Percentiles rank a stretch among this genome's conserved stretches.
phyloP scores from a whole-genome alignment of 2,113 vertebrate species.

The Otocyon megalotis region DNA sequence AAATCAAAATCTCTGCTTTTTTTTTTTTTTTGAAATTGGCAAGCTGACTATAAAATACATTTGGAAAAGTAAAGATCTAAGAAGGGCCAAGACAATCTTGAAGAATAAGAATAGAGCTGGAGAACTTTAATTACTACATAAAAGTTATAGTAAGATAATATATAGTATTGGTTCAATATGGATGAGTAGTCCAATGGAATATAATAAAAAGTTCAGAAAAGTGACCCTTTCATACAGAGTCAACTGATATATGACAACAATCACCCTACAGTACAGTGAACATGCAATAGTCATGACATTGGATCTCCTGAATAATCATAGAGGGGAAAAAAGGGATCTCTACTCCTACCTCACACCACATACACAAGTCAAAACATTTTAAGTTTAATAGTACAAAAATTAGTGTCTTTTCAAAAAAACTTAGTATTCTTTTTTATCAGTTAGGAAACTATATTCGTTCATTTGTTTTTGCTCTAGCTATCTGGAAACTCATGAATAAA shows the following conservation, averaged over 20 bases:
- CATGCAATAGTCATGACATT: background rate
- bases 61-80: background rate
- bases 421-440: background rate
- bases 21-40: background rate
- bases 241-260: background rate
- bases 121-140: background rate
- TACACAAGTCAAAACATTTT: constrained; percentile 13
- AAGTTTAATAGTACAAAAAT: background rate
- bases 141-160: background rate
- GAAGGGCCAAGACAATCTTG: background rate
- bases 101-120: background rate
- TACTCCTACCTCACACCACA: background rate
- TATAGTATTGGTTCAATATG: background rate
- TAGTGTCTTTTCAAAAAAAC: background rate
- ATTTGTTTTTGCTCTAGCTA: background rate
- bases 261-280: background rate
- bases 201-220: constrained; percentile 20
- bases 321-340: background rate
- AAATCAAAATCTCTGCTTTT: background rate
- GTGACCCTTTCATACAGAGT: background rate
- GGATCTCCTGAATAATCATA: background rate
- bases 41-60: background rate
- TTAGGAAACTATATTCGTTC: background rate
- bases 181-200: background rate
- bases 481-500: background rate